These are phyloP conservation scores for Mechanitis messenoides DNA, from an alignment of 2,888 invertebrate species.

Conservation along the genomic window DNA sequence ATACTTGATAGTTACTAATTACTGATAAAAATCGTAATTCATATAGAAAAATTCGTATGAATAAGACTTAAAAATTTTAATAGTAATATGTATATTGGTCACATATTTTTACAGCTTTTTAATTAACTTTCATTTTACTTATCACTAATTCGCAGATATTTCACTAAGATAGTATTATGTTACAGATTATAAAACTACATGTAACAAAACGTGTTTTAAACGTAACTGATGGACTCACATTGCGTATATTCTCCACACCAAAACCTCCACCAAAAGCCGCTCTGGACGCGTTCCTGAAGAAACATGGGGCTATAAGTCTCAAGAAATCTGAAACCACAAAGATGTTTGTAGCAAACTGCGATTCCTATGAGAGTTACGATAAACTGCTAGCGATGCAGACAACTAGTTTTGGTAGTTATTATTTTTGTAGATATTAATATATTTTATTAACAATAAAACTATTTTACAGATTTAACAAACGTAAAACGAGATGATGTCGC, in stretches of 20 bases:
- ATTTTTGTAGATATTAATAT: too few relatives aligned
- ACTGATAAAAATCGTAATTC: too few relatives aligned
- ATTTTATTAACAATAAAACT: too few relatives aligned
- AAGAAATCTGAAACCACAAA: conserved; percentile 33
- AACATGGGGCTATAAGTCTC: conserved; percentile 33
- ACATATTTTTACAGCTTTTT: too few relatives aligned
- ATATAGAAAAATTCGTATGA: too few relatives aligned
- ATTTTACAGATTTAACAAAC: too few relatives aligned
- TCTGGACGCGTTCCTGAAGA: conserved; percentile 33
- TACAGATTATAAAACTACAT: conserved; percentile 38
- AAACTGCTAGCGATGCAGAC: conserved; percentile 28
- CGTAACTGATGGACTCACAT: conserved; percentile 29
- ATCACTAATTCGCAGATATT: too few relatives aligned
- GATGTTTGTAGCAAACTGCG: conserved; percentile 32
- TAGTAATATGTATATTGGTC: too few relatives aligned
- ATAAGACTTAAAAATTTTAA: too few relatives aligned
- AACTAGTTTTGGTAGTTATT: conserved; percentile 23
- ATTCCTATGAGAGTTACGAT: conserved; percentile 36
- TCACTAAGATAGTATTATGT: conserved; percentile 5
- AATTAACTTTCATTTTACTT: too few relatives aligned
- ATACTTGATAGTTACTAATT: too few relatives aligned
- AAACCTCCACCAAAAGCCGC: conserved; percentile 25
- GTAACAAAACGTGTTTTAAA: conserved; percentile 40
- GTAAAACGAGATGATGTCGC: too few relatives aligned
- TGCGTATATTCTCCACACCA: conserved; percentile 36